Base-by-base conservation (phyloP, 1,140 invertebrate genomes). In the Scaptomyza hsui region DNA sequence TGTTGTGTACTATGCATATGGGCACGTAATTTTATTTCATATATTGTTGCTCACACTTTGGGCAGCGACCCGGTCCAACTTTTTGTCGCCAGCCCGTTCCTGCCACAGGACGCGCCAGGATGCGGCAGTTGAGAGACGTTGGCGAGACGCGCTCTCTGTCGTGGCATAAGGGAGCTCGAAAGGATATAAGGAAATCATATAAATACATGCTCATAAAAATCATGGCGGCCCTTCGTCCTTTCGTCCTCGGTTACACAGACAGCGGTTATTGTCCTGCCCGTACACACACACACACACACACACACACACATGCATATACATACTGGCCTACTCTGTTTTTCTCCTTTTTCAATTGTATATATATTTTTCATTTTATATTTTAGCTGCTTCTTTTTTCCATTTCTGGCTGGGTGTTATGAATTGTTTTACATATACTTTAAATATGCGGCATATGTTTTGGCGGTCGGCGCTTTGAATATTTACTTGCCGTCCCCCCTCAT, bases 131-230 rank as follows among this genome's bases (percentile, higher is more conserved):
- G 47, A 67, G 78, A 62, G 53, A 65, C 44, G 24, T 13, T 55
- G 59, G 63, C 55, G 44, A 49, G 63, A 49, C 55, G 49, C 55
- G 13, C 41, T 69, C 49, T 29, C 9, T 26, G 48, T 21, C 19
- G 24, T 35, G 32, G 56, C 32, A 37, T 37, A 37, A 37, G 35
- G 18, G 21, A 35, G 64, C 13, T 53, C 49, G 52, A 53, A 77
- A 68, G 81, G 80, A 86, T 80, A 77, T 68, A 74, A 74, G 80
- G 72, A 80, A 85, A 85, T 75, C 68, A 85, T 83, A 85, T 85
- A 79, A 85, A 85, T 86, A 85, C 64, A 80, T 61, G 76, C 80
- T 85, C 80, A 85, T 85, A 85, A 86, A 85, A 85, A 85, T 85
- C 80, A 85, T 85, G 80, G 48, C 68, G 56, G 80, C 80, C 79